Base-by-base conservation (phyloP, 1,140 invertebrate genomes). In the Heliconius nattereri region DNA sequence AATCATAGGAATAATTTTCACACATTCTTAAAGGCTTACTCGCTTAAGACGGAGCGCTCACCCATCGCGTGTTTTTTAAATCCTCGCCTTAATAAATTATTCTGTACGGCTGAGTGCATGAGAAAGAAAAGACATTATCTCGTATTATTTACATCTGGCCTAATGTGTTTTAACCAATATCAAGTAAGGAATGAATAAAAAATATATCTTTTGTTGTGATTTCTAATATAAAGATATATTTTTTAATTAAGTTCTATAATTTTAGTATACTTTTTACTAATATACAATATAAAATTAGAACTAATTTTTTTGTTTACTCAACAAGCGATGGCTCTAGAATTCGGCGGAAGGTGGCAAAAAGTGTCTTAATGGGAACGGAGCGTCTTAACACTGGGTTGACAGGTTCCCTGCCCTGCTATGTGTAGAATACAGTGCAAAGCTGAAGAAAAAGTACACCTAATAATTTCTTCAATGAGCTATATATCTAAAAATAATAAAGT, bases 41-140 rank as follows among this genome's bases (percentile, higher is more conserved):
- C 80, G 78, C 75, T 77, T 81, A 80, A 82, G 78, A 71, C 66
- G 73, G 29, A 84, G 82, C 80, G 77, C 81, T 90, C 85, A 80
- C 81, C 76, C 83, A 85, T 89, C 87, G 86, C 87, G 87, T 89
- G 90, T 89, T 91, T 91, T 91, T 90, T 88, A 92, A 92, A 90
- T 91, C 89, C 90, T 90, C 90, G 88, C 73, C 82, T 86, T 89
- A 86, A 91, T 92, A 92, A 92, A 92, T 91, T 92, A 91, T 92
- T 90, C 88, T 78, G 78, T 86, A 81, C 87, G 85, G 85, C 82
- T 87, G 84, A 86, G 86, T 86, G 85, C 88, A 84, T 84, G 82
- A 81, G 83, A 84, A 83, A 84, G 83, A 86, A 82, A 84, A 84
- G 77, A 78, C 60, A 85, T 88, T 87, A 86, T 87, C 84, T 85